phyloP scores from a whole-genome alignment of 2,113 vertebrate species.

The Danionella cerebrum region DNA sequence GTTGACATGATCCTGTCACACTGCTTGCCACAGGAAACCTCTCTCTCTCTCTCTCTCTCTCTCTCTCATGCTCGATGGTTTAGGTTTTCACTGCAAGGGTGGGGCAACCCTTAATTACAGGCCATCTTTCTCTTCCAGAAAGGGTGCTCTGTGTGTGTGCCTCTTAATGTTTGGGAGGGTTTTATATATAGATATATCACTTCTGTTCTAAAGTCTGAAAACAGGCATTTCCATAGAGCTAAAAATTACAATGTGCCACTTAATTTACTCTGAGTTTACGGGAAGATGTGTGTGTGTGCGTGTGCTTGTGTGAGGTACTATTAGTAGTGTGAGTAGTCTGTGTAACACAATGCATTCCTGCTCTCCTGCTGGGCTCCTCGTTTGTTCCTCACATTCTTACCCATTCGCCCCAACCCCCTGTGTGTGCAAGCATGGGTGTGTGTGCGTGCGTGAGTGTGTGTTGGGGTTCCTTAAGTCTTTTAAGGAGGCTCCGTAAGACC shows the following conservation, averaged over 20 bases:
- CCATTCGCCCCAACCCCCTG: constrained; percentile 8
- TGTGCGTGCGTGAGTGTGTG: not conserved
- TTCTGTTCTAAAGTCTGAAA: constrained; percentile 3
- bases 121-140: constrained; percentile 26
- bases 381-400: constrained; percentile 24
- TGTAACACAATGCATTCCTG: constrained; percentile 29
- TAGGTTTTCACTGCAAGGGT: constrained; percentile 35
- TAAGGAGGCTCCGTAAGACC: too few species aligned
- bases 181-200: constrained; percentile 1
- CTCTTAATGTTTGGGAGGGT: constrained; percentile 17
- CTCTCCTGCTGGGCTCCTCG: constrained; percentile 22
- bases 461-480: constrained; percentile 8
- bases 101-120: constrained; percentile 35
- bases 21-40: not conserved
- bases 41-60: not conserved
- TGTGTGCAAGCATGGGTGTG: constrained; percentile 8
- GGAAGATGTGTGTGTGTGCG: constrained; percentile 13
- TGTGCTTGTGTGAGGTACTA: constrained; percentile 25
- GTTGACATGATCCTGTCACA: constrained; percentile 23
- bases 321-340: constrained; percentile 17
- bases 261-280: constrained; percentile 2
- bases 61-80: constrained; percentile 10
- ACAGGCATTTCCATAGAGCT: constrained; percentile 36
- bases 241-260: constrained; percentile 20
- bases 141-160: constrained; percentile 30